Percentiles rank a stretch among this genome's conserved stretches.
These are phyloP conservation scores for Pardalotus punctatus DNA, from an alignment of 2,113 vertebrate species.

Conservation along the genomic window DNA sequence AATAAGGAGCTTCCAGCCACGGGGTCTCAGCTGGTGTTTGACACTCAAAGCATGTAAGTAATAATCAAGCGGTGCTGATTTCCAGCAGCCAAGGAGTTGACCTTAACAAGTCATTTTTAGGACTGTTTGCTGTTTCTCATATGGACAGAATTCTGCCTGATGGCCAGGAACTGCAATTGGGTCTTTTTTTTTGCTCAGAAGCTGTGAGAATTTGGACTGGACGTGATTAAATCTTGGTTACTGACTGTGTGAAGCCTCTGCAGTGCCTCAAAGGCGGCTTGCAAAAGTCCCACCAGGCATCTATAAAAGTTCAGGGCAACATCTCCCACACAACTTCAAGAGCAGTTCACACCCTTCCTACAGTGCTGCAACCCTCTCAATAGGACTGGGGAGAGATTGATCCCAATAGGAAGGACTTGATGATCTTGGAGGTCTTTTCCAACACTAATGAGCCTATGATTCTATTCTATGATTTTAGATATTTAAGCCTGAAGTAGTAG, in stretches of 20 bases:
- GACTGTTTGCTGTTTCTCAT: neutral
- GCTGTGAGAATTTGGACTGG: neutral
- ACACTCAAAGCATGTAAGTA: neutral
- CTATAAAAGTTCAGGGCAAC: neutral
- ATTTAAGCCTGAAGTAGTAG: neutral
- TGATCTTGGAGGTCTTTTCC: neutral
- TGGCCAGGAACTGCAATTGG: neutral
- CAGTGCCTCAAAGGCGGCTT: neutral
- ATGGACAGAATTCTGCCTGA: neutral
- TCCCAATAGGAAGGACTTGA: neutral
- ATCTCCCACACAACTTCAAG: neutral
- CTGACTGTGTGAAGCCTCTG: neutral
- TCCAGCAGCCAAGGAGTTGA: neutral
- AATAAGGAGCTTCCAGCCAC: neutral
- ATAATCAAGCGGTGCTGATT: neutral
- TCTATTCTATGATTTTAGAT: neutral
- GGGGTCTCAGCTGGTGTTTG: neutral
- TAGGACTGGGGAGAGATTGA: neutral
- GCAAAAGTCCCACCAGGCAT: neutral
- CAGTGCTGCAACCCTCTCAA: neutral
- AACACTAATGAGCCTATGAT: neutral
- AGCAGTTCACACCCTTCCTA: neutral
- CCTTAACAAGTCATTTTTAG: neutral
- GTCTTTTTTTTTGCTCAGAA: neutral
- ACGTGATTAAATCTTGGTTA: neutral